Evolutionary conservation across 2,888 invertebrate genomes (phyloP), one percentile per base, ranked within the genome.

Genomic region (Morpho helenor): DNA sequence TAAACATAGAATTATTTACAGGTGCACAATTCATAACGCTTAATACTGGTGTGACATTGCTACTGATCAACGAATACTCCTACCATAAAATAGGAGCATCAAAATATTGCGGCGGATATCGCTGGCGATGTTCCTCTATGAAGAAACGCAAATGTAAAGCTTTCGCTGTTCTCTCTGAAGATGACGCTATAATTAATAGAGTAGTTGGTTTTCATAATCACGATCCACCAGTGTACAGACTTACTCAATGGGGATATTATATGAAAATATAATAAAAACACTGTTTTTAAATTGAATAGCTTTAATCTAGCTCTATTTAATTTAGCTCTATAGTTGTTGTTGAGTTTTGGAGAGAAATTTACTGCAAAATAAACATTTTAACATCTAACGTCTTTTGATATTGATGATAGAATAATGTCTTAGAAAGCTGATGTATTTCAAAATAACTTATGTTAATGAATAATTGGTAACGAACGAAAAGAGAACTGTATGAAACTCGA

Each of bases 51-150:
- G 69, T 60, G 10, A 65, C 64, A 3, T 65, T 76, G 23, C 66
- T 79, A 3, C 62, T 74, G 56, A 48, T 74, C 0, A 56, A 73
- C 42, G 72, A 71, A 2, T 75, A 73, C 52, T 70, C 73, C 0
- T 77, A 72, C 50, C 68, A 68, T 48, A 73, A 71, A 53, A 62
- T 60, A 7, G 61, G 63, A 10, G 56, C 58, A 3, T 7, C 41
- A 4, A 49, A 61, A 8, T 54, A 61, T 16, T 44, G 53, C 9
- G 63, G 59, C 3, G 67, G 67, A 3, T 60, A 57, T 22, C 57
- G 63, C 2, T 68, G 66, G 68, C 58, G 64, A 7, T 68, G 67
- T 7, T 67, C 68, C 1, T 63, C 67, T 4, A 51, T 61, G 8
- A 65, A 65, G 47, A 69, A 60, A 42, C 42, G 56, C 23, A 67